A percentile compares a stretch with the other conserved stretches of the same genome.
These are phyloP conservation scores for Phlogophora meticulosa DNA, from an alignment of 2,888 invertebrate genomes.

Conservation along the genomic window DNA sequence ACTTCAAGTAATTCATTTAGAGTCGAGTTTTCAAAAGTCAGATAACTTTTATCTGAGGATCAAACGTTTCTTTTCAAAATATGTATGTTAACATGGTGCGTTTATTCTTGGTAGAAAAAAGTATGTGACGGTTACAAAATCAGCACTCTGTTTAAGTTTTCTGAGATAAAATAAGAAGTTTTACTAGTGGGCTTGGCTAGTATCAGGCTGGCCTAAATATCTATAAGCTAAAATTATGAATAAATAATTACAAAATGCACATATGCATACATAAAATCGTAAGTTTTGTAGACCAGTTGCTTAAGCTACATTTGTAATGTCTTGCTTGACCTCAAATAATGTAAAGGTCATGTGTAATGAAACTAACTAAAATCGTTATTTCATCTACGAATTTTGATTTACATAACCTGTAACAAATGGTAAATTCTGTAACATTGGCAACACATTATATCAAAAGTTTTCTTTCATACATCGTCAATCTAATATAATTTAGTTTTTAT, in stretches of 20 bases:
- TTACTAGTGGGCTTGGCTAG: constrained; percentile 31
- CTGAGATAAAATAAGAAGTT: constrained; percentile 26
- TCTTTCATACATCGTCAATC: constrained; percentile 9
- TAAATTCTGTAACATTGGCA: constrained; percentile 5
- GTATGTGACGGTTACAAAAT: too few species aligned
- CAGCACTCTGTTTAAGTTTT: background rate
- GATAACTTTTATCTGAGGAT: too few species aligned
- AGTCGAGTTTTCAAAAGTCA: too few species aligned
- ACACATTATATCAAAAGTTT: constrained; percentile 1
- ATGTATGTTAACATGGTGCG: too few species aligned
- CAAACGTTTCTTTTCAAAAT: too few species aligned
- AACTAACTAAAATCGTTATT: constrained; percentile 44
- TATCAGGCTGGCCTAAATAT: constrained; percentile 48
- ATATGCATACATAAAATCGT: constrained; percentile 38
- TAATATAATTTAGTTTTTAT: too few species aligned
- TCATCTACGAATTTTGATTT: constrained; percentile 27
- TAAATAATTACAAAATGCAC: constrained; percentile 57
- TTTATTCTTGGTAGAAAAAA: too few species aligned
- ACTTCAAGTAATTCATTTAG: constrained; percentile 15
- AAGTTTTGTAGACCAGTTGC: constrained; percentile 46
- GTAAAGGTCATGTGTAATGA: constrained; percentile 52
- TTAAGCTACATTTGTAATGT: constrained; percentile 46
- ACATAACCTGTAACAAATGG: constrained; percentile 21
- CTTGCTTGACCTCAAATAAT: constrained; percentile 53
- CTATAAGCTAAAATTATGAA: constrained; percentile 46